Base-by-base conservation (phyloP, 1,140 invertebrate species). In the Drosophila neocordata region DNA sequence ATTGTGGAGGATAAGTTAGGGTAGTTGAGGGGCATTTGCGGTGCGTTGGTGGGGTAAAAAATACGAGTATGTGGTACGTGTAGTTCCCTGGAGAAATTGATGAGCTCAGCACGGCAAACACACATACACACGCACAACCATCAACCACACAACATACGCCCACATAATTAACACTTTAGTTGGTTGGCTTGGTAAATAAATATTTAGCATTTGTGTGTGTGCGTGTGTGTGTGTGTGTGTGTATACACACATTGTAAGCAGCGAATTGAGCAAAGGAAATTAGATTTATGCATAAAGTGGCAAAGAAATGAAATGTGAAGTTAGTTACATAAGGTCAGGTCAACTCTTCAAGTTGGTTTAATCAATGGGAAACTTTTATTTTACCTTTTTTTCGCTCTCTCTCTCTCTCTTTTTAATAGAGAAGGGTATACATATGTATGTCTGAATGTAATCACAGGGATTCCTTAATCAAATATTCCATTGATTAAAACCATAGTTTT, bases 101-200 rank as follows among this genome's bases (percentile, higher is more conserved):
- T 83, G 81, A 84, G 80, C 81, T 80, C 65, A 74, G 81, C 71
- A 72, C 51, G 65, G 69, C 69, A 82, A 82, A 69, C 48, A 78
- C 34, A 57, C 69, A 38, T 5, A 27, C 38, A 52, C 11, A 51
- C 1, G n/a, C 27, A 65, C 15, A 53, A 24, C 51, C n/a, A 52
- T 31, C 27, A 31, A 31, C 27, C 12, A 61, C 7, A 59, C 12
- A 53, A 44, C 56, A 61, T 58, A 77, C 77, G 53, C 74, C 69
- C 77, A 80, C 72, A 79, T 76, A 80, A 80, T 80, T 80, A 80
- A 80, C 80, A 84, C 81, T 84, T 70, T 85, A 77, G 61, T 76
- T 79, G 72, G 58, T 69, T 75, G 66, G 68, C 66, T 64, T 75
- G 69, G 68, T 73, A 66, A 67, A 83, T 85, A 83, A 83, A 83